phyloP scores from a whole-genome alignment of 2,113 vertebrate species.

The Turnix velox region DNA sequence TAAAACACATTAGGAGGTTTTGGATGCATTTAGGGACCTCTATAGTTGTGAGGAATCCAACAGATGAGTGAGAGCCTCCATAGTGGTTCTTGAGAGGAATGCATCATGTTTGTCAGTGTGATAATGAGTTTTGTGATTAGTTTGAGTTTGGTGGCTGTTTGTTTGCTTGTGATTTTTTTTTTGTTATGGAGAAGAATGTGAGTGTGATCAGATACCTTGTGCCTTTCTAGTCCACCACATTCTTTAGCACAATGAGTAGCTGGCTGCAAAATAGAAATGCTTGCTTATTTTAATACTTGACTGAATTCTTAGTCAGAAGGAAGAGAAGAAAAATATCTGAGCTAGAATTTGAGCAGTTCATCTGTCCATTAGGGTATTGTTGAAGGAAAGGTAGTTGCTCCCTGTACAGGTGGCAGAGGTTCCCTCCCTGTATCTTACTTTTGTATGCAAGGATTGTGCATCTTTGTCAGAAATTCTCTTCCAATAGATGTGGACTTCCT shows the following conservation, averaged over 20 bases:
- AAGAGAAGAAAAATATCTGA: background rate
- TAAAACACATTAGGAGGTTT: background rate
- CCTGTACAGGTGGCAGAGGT: background rate
- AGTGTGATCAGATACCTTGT: background rate
- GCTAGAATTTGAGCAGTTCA: background rate
- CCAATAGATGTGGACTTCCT: background rate
- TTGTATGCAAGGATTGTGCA: rapidly evolving
- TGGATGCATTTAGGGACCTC: background rate
- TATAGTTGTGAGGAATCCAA: background rate
- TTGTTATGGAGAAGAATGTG: background rate
- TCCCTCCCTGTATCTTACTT: background rate
- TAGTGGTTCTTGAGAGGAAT: background rate
- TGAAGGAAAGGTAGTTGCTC: background rate
- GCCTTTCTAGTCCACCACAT: background rate
- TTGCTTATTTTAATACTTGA: background rate
- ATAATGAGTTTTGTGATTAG: background rate
- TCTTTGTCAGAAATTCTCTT: background rate
- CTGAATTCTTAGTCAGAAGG: background rate
- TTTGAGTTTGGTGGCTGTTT: background rate
- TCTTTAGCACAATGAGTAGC: background rate
- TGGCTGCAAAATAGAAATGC: background rate
- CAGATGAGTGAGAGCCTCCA: background rate
- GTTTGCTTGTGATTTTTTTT: background rate
- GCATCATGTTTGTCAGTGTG: background rate
- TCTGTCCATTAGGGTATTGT: rapidly evolving